These are phyloP conservation scores for Heptranchias perlo DNA, from an alignment of 2,113 vertebrate genomes.

Conservation along the genomic window DNA sequence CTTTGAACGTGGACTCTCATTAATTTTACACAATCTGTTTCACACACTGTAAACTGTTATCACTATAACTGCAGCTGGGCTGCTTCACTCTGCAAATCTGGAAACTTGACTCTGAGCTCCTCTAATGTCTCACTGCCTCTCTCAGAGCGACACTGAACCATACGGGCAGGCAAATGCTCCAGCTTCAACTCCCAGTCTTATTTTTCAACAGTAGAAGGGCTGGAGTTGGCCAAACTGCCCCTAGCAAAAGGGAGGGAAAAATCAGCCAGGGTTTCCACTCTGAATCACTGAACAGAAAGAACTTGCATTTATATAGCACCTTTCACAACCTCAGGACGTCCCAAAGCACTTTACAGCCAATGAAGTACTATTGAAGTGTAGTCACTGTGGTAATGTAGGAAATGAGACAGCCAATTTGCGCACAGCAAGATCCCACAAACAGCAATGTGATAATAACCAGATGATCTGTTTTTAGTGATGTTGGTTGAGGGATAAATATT, in stretches of 20 bases:
- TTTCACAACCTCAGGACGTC: not conserved
- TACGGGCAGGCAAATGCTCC: too few species aligned
- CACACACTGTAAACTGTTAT: conserved; percentile 34
- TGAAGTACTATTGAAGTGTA: too few species aligned
- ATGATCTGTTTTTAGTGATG: too few species aligned
- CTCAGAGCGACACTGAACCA: not conserved
- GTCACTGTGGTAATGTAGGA: too few species aligned
- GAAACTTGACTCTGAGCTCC: not conserved
- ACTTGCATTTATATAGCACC: not conserved
- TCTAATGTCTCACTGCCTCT: not conserved
- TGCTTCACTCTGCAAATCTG: not conserved
- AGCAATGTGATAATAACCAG: too few species aligned
- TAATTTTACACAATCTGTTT: conserved; percentile 10
- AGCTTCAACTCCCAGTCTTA: not conserved
- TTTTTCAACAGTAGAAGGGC: not conserved
- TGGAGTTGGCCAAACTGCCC: not conserved
- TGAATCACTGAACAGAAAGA: not conserved
- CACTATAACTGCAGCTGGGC: not conserved
- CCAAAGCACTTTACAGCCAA: not conserved
- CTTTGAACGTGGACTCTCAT: conserved; percentile 27
- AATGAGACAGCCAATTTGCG: too few species aligned
- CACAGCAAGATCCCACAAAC: too few species aligned
- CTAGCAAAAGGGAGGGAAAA: not conserved
- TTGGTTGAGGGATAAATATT: too few species aligned
- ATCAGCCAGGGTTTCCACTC: not conserved